phyloP scores from a whole-genome alignment of 2,113 vertebrate genomes.

The Solea senegalensis region DNA sequence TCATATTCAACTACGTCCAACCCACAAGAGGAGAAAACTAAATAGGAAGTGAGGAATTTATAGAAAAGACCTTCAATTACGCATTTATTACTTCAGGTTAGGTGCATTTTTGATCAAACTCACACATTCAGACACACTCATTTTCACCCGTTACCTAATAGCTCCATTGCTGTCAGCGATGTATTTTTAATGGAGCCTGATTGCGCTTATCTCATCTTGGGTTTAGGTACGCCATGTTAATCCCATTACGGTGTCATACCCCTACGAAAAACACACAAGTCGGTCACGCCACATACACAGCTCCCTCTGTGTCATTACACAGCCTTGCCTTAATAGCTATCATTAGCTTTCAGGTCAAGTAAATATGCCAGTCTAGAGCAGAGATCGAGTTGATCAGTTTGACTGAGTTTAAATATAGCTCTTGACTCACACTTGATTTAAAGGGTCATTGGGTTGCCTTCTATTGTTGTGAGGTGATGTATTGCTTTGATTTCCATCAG shows the following conservation, averaged over 20 bases:
- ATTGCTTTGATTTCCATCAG: constrained; percentile 42
- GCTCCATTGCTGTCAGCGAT: constrained; percentile 59
- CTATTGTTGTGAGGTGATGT: constrained; percentile 31
- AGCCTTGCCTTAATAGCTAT: constrained; percentile 68
- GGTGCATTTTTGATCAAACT: constrained; percentile 32
- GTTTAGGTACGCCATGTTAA: constrained; percentile 78
- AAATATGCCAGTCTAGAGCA: constrained; percentile 52
- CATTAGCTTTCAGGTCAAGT: constrained; percentile 75
- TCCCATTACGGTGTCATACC: constrained; percentile 75
- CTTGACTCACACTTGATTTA: constrained; percentile 44
- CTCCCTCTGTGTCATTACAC: constrained; percentile 69
- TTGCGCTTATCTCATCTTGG: constrained; percentile 78
- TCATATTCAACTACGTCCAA: constrained; percentile 8
- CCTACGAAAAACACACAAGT: constrained; percentile 72
- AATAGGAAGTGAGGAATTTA: neutral
- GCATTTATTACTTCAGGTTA: constrained; percentile 1
- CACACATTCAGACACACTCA: constrained; percentile 19
- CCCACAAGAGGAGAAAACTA: neutral
- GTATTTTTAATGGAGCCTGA: constrained; percentile 69
- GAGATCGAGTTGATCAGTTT: constrained; percentile 54
- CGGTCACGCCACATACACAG: constrained; percentile 64
- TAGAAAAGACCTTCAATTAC: neutral
- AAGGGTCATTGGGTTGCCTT: constrained; percentile 29
- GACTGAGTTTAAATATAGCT: constrained; percentile 45
- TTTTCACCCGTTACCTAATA: constrained; percentile 15